Evolutionary conservation across 2,797 vertebrate species (phyloP).

Genomic region (Hephaestus fuliginosus): DNA sequence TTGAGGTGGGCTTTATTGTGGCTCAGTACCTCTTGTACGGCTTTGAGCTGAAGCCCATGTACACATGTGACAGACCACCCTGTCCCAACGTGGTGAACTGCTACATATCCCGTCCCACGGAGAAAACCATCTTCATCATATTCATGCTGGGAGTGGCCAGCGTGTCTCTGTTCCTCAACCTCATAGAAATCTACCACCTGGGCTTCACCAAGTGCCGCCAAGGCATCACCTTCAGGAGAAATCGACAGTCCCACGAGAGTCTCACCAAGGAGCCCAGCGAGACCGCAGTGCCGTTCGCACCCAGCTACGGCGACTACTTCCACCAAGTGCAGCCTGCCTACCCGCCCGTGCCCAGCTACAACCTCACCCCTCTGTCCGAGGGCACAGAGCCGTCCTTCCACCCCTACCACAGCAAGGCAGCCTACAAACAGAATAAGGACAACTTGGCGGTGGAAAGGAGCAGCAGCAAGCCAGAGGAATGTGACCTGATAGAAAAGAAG

Average conservation of each 20-base stretch:
- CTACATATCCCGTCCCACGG: conserved; percentile 91
- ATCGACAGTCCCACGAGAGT: rapidly evolving
- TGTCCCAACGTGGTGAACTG: conserved; percentile 92
- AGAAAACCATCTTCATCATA: conserved; percentile 93
- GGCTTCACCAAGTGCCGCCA: conserved; percentile 88
- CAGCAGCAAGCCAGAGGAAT: conserved; percentile 82
- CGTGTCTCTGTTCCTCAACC: conserved; percentile 89
- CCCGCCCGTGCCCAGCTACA: conserved; percentile 78
- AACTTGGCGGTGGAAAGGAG: conserved; percentile 86
- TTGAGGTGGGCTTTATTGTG: conserved; percentile 91
- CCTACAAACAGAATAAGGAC: conserved; percentile 87
- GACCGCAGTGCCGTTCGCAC: conserved; percentile 64
- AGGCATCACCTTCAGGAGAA: conserved; percentile 71
- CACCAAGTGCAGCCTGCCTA: conserved; percentile 68
- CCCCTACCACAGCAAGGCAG: conserved; percentile 80
- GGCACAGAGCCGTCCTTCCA: conserved; percentile 79
- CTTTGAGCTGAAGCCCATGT: conserved; percentile 90
- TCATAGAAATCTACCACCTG: conserved; percentile 90
- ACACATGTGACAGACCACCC: conserved; percentile 87
- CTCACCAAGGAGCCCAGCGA: conserved; percentile 64
- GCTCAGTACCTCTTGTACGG: conserved; percentile 90
- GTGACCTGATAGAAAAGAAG: conserved; percentile 80
- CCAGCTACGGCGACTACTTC: conserved; percentile 81
- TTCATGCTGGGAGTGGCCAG: conserved; percentile 92
- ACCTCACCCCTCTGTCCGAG: conserved; percentile 72